A percentile compares a stretch with the other conserved stretches of the same genome.
phyloP scores from a whole-genome alignment of 2,888 invertebrate species.

The Cheilosia grossa region DNA sequence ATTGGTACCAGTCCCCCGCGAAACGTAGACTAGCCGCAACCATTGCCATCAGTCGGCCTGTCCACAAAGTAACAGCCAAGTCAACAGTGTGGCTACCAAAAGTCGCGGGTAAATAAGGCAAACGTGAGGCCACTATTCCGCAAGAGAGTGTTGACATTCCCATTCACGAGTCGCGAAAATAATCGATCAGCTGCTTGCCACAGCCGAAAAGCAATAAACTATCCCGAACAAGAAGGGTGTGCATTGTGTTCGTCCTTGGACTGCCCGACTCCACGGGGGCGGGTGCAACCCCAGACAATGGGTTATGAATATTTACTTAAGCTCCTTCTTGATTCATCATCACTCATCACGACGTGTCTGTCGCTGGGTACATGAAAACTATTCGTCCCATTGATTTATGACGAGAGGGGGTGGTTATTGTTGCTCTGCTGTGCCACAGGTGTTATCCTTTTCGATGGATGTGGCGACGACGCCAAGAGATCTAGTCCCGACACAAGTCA shows the following conservation, averaged over 20 bases:
- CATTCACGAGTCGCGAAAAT: slow-evolving; percentile 24
- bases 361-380: slow-evolving; percentile 33
- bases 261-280: neutral
- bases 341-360: slow-evolving; percentile 28
- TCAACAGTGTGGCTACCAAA: slow-evolving; percentile 16
- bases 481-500: slow-evolving; percentile 2
- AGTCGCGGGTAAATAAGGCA: slow-evolving; percentile 21
- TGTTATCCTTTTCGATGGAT: slow-evolving; percentile 35
- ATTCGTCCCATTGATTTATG: slow-evolving; percentile 29
- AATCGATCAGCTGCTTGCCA: slow-evolving; percentile 24
- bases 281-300: slow-evolving; percentile 20
- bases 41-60: slow-evolving; percentile 38
- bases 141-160: slow-evolving; percentile 20
- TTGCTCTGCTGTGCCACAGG: slow-evolving; percentile 53
- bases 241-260: slow-evolving; percentile 19
- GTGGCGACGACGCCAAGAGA: slow-evolving; percentile 11
- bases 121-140: slow-evolving; percentile 30
- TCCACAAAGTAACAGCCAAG: slow-evolving; percentile 1
- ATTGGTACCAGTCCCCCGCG: slow-evolving; percentile 35
- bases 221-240: slow-evolving; percentile 1
- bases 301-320: slow-evolving; percentile 55
- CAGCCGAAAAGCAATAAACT: slow-evolving; percentile 26
- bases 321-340: slow-evolving; percentile 28
- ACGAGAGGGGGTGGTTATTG: neutral
- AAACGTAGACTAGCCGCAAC: slow-evolving; percentile 50